These are phyloP conservation scores for Macrosteles quadrilineatus DNA, from an alignment of 1,140 invertebrate species.

Conservation along the genomic window DNA sequence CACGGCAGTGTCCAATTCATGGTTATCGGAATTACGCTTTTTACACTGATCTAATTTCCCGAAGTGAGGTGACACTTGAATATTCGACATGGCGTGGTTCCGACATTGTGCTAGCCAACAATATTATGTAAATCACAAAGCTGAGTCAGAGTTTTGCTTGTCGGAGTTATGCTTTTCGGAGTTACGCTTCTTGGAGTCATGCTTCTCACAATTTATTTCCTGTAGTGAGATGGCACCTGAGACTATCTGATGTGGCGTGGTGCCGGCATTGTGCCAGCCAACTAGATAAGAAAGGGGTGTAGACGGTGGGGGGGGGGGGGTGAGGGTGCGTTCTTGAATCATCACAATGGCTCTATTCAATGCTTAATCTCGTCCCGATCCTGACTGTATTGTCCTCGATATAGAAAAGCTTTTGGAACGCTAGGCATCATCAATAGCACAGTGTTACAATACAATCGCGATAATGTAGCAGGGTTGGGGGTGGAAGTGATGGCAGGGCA, in stretches of 20 bases:
- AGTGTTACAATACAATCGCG: slow-evolving; percentile 44
- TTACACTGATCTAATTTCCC: too few species aligned
- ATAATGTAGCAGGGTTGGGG: slow-evolving; percentile 39
- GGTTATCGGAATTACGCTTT: too few species aligned
- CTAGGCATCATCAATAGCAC: slow-evolving; percentile 43
- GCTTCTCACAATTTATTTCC: too few species aligned
- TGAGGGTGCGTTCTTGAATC: slow-evolving; percentile 40
- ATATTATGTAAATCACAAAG: too few species aligned
- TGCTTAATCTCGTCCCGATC: slow-evolving; percentile 43
- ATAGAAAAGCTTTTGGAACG: slow-evolving; percentile 44
- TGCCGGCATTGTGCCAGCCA: slow-evolving; percentile 31
- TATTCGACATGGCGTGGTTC: too few species aligned
- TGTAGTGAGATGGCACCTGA: too few species aligned
- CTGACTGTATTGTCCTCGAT: slow-evolving; percentile 42
- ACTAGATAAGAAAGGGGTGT: slow-evolving; percentile 39
- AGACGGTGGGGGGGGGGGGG: slow-evolving; percentile 1
- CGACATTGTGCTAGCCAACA: too few species aligned
- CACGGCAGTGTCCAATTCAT: too few species aligned
- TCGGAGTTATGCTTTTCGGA: too few species aligned
- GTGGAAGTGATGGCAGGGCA: background rate
- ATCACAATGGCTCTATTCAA: slow-evolving; percentile 43
- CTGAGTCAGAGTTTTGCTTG: too few species aligned
- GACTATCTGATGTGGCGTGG: slow-evolving; percentile 19
- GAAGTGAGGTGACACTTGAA: too few species aligned
- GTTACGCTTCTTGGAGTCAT: too few species aligned